Base-by-base conservation (phyloP, 2,113 vertebrate species). In the Mesitornis unicolor region DNA sequence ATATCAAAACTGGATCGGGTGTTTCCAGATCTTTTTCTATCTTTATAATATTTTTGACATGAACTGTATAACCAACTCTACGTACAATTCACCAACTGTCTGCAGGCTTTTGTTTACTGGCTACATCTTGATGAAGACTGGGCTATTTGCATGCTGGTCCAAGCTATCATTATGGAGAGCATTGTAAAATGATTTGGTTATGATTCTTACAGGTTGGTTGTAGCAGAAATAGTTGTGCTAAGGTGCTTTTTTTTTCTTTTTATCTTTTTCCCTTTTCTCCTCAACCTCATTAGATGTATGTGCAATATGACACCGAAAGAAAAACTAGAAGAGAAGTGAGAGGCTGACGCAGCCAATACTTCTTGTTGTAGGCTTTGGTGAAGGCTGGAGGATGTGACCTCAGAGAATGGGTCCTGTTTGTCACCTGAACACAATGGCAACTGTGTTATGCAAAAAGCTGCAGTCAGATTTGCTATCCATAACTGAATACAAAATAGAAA, bases 351-450 rank as follows among this genome's bases (percentile, higher is more conserved):
- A 75, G 59, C 22, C 7, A 28, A 1, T 28, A 5, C 11, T 74
- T 12, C 43, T 47, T n/a, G 7, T 28, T 80, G 35, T 22, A 51
- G 38, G 35, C 53, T 74, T 61, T 84, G 51, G 31, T 77, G 81
- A 33, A 81, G 45, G 24, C 19, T 53, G 56, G 10, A 76, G 50
- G 31, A 19, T 35, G 31, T 54, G 65, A 47, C 20, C 25, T 63
- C 51, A 35, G 38, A 13, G 31, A 10, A n/a, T 38, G n/a, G 29
- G 22, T 25, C 13, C 21, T 11, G 22, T 28, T 75, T 0, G 0
- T 56, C 26, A 16, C 25, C 11, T 54, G 71, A 57, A 18, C 29
- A 22, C 0, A 1, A 48, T 20, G n/a, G 6, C 21, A 40, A 47
- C 29, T 64, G 31, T 17, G 17, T 38, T 71, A 12, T 0, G 0